phyloP scores from a whole-genome alignment of 2,888 invertebrate species.

The Meloe dianella region DNA sequence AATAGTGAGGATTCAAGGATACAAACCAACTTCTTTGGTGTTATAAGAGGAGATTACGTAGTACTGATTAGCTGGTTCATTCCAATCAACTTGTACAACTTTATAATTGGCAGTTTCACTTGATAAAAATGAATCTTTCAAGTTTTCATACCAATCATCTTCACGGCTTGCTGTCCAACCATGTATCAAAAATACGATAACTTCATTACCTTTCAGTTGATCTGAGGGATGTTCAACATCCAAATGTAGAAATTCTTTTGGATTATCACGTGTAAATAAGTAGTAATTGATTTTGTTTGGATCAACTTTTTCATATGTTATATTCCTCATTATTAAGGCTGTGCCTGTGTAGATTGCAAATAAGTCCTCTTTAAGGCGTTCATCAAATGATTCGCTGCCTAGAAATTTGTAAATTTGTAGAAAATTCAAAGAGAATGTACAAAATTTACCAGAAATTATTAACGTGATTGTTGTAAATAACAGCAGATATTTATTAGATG shows the following conservation, averaged over 20 bases:
- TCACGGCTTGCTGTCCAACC: constrained; percentile 45
- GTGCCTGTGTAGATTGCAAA: constrained; percentile 45
- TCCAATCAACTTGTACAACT: constrained; percentile 49
- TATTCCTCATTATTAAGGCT: constrained; percentile 39
- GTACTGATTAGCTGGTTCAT: constrained; percentile 42
- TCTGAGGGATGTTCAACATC: constrained; percentile 37
- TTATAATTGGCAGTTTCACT: constrained; percentile 33
- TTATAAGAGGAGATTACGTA: constrained; percentile 46
- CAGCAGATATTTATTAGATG: background rate
- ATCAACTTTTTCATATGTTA: constrained; percentile 39
- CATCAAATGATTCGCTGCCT: constrained; percentile 27
- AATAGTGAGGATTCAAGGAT: background rate
- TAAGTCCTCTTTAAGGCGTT: constrained; percentile 40
- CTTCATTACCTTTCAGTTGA: constrained; percentile 30
- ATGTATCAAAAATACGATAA: constrained; percentile 45
- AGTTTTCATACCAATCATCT: constrained; percentile 41
- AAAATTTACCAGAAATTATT: background rate
- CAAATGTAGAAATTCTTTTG: constrained; percentile 35
- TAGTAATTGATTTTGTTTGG: constrained; percentile 42
- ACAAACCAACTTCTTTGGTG: constrained; percentile 48
- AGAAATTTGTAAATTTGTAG: background rate
- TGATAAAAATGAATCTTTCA: constrained; percentile 45
- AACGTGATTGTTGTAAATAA: background rate
- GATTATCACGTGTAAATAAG: constrained; percentile 38
- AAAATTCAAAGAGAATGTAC: background rate